phyloP scores from a whole-genome alignment of 2,888 invertebrate species.

The Tuberolachnus salignus region DNA sequence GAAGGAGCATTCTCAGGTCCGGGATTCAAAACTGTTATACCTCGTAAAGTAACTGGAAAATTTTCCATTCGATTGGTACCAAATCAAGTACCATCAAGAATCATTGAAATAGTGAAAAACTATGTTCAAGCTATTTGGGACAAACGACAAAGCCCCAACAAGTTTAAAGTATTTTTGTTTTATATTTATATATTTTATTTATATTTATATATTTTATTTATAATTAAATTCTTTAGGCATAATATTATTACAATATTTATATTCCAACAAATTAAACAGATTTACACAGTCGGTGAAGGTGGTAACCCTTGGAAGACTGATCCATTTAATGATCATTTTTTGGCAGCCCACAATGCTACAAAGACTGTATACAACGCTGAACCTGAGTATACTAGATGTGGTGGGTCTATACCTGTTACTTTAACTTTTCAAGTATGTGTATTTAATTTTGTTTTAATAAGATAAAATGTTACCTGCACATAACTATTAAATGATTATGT shows the following conservation, averaged over 20 bases:
- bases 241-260: too few relatives aligned
- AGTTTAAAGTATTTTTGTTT: constrained; percentile 70
- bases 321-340: constrained; percentile 89
- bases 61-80: constrained; percentile 98
- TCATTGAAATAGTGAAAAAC: constrained; percentile 79
- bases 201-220: too few relatives aligned
- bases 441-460: too few relatives aligned
- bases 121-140: constrained; percentile 80
- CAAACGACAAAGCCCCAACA: constrained; percentile 83
- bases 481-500: neutral
- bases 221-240: too few relatives aligned
- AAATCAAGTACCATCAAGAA: constrained; percentile 82
- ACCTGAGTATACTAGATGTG: constrained; percentile 95
- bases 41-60: constrained; percentile 91
- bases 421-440: constrained; percentile 72
- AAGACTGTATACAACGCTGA: constrained; percentile 85
- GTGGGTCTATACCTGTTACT: constrained; percentile 97
- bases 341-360: constrained; percentile 83
- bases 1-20: constrained; percentile 93
- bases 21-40: constrained; percentile 96
- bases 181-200: too few relatives aligned
- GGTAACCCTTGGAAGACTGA: constrained; percentile 93
- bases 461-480: too few relatives aligned
- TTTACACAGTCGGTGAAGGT: constrained; percentile 66
- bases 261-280: constrained; percentile 19